Base-by-base conservation (phyloP, 2,888 invertebrate genomes). In the Brenthis daphne region DNA sequence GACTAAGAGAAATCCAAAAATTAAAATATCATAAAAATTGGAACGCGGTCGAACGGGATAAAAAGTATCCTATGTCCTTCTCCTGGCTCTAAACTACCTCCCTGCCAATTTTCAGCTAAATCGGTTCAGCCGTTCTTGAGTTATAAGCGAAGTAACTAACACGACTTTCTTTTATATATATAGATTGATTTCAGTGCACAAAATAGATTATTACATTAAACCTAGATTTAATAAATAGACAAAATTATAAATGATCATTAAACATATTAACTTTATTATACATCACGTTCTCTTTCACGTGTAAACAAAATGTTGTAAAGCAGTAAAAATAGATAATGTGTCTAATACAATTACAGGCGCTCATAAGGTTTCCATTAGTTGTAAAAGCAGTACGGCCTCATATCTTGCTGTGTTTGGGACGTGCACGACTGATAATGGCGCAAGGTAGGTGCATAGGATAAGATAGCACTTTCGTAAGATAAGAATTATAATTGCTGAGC, bases 321-420 rank as follows among this genome's bases (percentile, higher is more conserved):
- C 57, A 60, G 70, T 71, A 75, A 74, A 75, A 71, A 74, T 68
- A 82, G 80, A 82, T 83, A 85, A 84, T 80, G 75, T 77, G 71
- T 71, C 64, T 85, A 85, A 84, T 78, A 77, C 72, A 82, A 85
- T 85, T 85, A 85, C 73, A 73, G 77, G 68, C 75, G 69, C 60
- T 67, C 72, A 72, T 79, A 73, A 75, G 85, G 85, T 74, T 85
- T 85, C 82, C 65, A 67, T 72, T 72, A 64, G 70, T 68, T 69
- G 37, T 13, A 76, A 74, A 76, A 79, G 70, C 82, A 84, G 82
- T 84, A 68, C 69, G 66, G 74, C 75, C 75, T 64, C 63, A 73
- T 53, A 64, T 67, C 74, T 76, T 73, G 75, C 64, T 67, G 75
- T 57, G 74, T 73, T 71, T 71, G 72, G 72, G 68, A 69, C 73